These are phyloP conservation scores for Tetranychus truncatus DNA, from an alignment of 2,888 invertebrate genomes.

Conservation along the genomic window DNA sequence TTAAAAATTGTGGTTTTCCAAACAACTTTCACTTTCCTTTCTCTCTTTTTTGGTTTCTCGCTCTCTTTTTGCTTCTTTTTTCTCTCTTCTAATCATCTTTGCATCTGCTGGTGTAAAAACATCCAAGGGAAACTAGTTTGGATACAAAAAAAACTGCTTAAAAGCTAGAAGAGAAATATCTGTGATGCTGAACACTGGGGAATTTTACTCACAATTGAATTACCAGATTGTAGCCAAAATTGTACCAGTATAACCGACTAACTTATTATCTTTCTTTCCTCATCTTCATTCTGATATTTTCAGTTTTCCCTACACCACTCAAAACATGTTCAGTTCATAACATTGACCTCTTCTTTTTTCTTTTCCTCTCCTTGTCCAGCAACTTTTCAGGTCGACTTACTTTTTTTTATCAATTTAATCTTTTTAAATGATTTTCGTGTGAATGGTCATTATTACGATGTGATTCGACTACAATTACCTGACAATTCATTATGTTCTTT, in stretches of 20 bases:
- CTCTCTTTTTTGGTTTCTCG: background rate
- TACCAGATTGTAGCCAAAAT: background rate
- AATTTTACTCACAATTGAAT: background rate
- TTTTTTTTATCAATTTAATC: too few species aligned
- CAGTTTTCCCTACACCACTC: background rate
- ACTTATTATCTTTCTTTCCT: background rate
- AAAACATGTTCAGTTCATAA: background rate
- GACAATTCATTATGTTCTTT: too few species aligned
- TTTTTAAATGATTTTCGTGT: too few species aligned
- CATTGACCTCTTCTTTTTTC: background rate
- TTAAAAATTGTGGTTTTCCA: background rate
- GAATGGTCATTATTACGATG: too few species aligned
- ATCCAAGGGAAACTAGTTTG: background rate
- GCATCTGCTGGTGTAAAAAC: background rate
- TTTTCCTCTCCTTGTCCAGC: background rate
- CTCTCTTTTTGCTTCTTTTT: background rate
- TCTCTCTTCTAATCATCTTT: background rate
- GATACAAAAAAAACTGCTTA: background rate
- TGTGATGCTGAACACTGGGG: background rate
- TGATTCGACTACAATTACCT: too few species aligned
- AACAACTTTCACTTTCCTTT: background rate
- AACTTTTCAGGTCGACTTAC: background rate
- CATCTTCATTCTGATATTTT: background rate
- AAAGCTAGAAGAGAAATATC: background rate
- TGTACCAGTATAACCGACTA: background rate